phyloP scores from a whole-genome alignment of 2,797 vertebrate genomes.

The Phataginus tetradactyla region DNA sequence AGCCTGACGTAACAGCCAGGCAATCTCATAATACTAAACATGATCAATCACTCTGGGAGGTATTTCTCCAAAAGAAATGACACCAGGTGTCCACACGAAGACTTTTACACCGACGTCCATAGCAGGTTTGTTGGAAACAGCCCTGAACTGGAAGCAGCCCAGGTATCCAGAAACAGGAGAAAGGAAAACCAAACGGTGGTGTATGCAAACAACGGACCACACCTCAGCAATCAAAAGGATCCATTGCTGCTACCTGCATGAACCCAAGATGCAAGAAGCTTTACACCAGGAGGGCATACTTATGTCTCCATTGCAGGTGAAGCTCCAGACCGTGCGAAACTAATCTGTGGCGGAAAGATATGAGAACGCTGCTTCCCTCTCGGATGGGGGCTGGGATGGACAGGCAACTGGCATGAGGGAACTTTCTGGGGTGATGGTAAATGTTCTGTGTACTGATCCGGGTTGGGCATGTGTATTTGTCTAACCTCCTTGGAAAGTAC shows the following conservation, averaged over 20 bases:
- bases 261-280: not conserved
- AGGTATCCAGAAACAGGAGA: not conserved
- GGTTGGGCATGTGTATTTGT: not conserved
- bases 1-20: not conserved
- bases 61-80: not conserved
- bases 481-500: not conserved
- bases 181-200: not conserved
- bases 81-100: not conserved
- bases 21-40: not conserved
- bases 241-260: not conserved
- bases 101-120: not conserved
- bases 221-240: not conserved
- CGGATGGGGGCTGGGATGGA: not conserved
- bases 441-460: accelerated
- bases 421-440: not conserved
- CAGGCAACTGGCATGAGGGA: not conserved
- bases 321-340: not conserved
- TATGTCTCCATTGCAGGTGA: not conserved
- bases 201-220: not conserved
- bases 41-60: not conserved
- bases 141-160: not conserved
- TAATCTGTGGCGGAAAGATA: not conserved
- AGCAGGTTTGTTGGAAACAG: not conserved
- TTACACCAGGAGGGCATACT: not conserved
- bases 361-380: not conserved